A percentile compares a stretch with the other conserved stretches of the same genome.
Evolutionary conservation across 2,113 vertebrate genomes (phyloP).

Genomic region (Aplodontia rufa): DNA sequence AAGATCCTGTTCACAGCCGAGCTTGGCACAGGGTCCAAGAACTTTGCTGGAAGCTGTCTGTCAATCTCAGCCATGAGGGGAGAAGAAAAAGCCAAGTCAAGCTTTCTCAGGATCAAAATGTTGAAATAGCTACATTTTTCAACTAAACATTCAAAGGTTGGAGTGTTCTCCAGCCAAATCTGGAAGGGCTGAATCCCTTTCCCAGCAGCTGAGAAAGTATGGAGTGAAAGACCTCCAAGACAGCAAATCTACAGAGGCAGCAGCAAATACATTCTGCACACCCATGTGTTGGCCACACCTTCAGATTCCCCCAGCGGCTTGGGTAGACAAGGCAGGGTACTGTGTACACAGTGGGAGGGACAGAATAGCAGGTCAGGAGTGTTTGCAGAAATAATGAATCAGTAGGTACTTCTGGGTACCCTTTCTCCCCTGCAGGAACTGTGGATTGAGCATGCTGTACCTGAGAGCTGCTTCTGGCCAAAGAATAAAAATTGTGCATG

Average conservation of each 20-base stretch:
- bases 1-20: slow-evolving; percentile 22
- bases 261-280: background rate
- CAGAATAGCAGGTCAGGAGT: background rate
- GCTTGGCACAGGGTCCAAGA: slow-evolving; percentile 8
- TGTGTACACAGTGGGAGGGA: background rate
- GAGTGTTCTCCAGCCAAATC: background rate
- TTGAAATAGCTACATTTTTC: background rate
- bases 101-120: slow-evolving; percentile 10
- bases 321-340: background rate
- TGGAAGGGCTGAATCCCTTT: slow-evolving; percentile 1
- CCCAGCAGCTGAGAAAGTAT: slow-evolving; percentile 13
- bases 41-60: slow-evolving; percentile 40
- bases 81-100: slow-evolving; percentile 14
- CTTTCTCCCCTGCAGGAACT: slow-evolving; percentile 25
- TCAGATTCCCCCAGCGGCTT: background rate
- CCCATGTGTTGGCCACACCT: background rate
- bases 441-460: background rate
- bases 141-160: slow-evolving; percentile 24
- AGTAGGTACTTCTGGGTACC: background rate
- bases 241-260: background rate
- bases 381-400: slow-evolving; percentile 3
- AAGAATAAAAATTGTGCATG: slow-evolving; percentile 13
- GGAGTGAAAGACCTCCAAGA: background rate
- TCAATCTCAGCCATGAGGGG: slow-evolving; percentile 42
- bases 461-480: background rate